phyloP scores from a whole-genome alignment of 2,888 invertebrate genomes.

The Tachina lurida region DNA sequence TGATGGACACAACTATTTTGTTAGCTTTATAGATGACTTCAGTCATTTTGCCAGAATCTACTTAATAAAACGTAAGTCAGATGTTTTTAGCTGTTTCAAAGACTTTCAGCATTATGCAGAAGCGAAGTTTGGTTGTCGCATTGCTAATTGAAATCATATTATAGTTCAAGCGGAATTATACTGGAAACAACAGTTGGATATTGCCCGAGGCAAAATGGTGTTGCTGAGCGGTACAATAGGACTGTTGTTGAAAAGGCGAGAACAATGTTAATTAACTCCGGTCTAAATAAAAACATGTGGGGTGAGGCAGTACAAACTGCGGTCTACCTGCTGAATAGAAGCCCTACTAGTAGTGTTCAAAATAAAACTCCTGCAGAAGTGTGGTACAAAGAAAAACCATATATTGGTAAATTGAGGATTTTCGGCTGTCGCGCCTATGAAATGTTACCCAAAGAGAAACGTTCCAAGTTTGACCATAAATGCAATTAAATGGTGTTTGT shows the following conservation, averaged over 20 bases:
- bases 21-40: not conserved
- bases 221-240: slow-evolving; percentile 53
- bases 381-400: slow-evolving; percentile 61
- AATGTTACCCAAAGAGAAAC: slow-evolving; percentile 53
- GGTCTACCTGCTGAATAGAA: slow-evolving; percentile 16
- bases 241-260: slow-evolving; percentile 61
- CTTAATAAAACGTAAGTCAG: too few species aligned
- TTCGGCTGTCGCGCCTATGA: slow-evolving; percentile 72
- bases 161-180: slow-evolving; percentile 11
- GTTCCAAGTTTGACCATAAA: slow-evolving; percentile 13
- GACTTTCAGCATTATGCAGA: too few species aligned
- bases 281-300: slow-evolving; percentile 60
- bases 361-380: slow-evolving; percentile 57
- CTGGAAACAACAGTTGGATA: slow-evolving; percentile 62
- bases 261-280: too few species aligned
- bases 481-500: not conserved
- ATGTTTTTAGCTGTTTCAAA: too few species aligned
- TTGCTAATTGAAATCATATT: slow-evolving; percentile 10
- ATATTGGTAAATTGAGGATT: slow-evolving; percentile 64
- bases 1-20: not conserved
- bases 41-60: slow-evolving; percentile 15
- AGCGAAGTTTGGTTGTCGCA: not conserved
- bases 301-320: slow-evolving; percentile 42
- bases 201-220: slow-evolving; percentile 29
- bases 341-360: not conserved